Evolutionary conservation across 2,113 vertebrate species (phyloP), one percentile per base, ranked within the genome.

Genomic region (Nyctibius bracteatus): DNA sequence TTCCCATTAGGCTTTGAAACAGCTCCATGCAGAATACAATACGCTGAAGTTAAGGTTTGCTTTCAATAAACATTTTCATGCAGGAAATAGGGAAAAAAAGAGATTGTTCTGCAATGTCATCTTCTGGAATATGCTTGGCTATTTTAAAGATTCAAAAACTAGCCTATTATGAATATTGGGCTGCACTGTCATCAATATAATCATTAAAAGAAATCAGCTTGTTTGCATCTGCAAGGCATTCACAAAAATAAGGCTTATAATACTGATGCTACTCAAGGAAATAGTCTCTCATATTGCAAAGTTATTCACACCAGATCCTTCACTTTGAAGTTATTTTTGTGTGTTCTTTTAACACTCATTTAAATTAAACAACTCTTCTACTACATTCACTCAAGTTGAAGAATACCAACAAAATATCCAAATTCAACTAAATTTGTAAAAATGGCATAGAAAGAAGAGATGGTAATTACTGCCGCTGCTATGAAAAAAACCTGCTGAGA

Each of bases 261-360:
- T 71, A 90, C 79, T 33, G 85, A 88, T 90, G 78, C 74, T 95
- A 75, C 95, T 94, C 17, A 14, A 96, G 80, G 83, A 95, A 96
- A 95, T 41, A 92, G 59, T 80, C 83, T 95, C 86, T 95, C 91
- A 65, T 59, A 71, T 10, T 71, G 71, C 65, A 22, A 90, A 90
- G 78, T 92, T 96, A 94, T 95, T 96, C 93, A 96, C 55, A 47
- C n/a, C 65, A 94, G n/a, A 94, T 63, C 84, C 74, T 91, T 90
- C 82, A 93, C 68, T 93, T 71, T 44, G n/a, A 58, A 91, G 92
- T 94, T 92, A 95, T 96, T 96, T 94, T 94, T 81, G 51, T 1
- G 5, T 70, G 63, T 86, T 92, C 91, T 92, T 88, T 75, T 75
- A 86, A 52, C 70, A 54, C 23, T 33, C 83, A 74, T 90, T 94